These are phyloP conservation scores for Serripes groenlandicus DNA, from an alignment of 2,888 invertebrate genomes.

Conservation along the genomic window DNA sequence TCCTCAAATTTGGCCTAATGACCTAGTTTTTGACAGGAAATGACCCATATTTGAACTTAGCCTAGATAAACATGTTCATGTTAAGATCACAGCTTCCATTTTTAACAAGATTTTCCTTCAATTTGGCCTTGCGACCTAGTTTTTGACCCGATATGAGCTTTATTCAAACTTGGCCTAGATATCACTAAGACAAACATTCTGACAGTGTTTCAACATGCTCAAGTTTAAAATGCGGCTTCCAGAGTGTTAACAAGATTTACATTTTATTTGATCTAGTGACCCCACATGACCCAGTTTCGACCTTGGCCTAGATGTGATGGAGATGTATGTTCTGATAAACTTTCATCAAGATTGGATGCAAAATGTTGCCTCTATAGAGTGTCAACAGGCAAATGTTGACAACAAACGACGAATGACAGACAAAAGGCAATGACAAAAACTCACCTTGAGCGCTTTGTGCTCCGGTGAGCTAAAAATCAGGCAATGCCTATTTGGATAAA, in stretches of 20 bases:
- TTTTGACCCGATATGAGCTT: background rate
- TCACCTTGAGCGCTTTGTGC: background rate
- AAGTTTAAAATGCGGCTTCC: background rate
- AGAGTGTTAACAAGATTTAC: background rate
- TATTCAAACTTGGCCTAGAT: background rate
- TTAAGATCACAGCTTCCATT: no score
- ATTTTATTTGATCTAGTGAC: background rate
- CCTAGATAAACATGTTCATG: no score
- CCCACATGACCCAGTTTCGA: background rate
- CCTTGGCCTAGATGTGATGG: background rate
- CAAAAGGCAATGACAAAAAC: background rate
- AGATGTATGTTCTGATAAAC: background rate
- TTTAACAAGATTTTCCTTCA: background rate
- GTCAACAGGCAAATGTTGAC: background rate
- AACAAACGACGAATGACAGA: background rate
- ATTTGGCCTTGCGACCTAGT: background rate
- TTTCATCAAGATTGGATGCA: background rate
- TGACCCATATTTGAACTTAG: no score
- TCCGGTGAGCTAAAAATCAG: background rate
- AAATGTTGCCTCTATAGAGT: background rate
- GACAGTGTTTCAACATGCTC: background rate
- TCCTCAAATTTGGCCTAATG: no score
- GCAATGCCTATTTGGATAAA: no score
- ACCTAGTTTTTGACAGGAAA: no score
- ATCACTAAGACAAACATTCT: background rate